Percentiles rank a stretch among this genome's conserved stretches.
phyloP scores from a whole-genome alignment of 2,113 vertebrate genomes.

The Gadus macrocephalus region DNA sequence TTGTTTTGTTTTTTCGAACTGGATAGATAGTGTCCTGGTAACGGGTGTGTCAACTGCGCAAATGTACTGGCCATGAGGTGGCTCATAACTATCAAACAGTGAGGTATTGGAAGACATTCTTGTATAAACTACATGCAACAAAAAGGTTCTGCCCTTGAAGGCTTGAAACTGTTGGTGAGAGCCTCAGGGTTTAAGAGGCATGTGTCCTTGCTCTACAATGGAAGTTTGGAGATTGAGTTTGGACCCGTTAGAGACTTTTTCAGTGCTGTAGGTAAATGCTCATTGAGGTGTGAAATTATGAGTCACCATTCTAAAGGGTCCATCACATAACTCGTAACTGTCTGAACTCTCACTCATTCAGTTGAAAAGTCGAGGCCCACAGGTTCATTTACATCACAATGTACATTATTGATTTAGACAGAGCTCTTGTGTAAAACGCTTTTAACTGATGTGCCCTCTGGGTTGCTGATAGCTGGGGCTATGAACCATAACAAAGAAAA shows the following conservation, averaged over 20 bases:
- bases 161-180: conserved; percentile 37
- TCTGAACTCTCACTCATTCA: conserved; percentile 62
- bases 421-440: conserved; percentile 53
- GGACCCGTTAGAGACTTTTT: conserved; percentile 59
- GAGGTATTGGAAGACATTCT: too few species aligned
- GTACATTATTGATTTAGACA: conserved; percentile 56
- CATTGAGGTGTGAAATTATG: conserved; percentile 76
- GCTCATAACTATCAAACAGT: not conserved
- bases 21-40: not conserved
- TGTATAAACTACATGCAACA: not conserved
- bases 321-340: conserved; percentile 53
- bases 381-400: conserved; percentile 61
- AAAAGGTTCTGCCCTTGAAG: conserved; percentile 31
- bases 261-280: conserved; percentile 63
- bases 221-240: conserved; percentile 64
- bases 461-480: conserved; percentile 38
- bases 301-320: conserved; percentile 61
- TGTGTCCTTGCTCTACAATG: conserved; percentile 65
- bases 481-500: conserved; percentile 43
- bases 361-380: conserved; percentile 48
- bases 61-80: not conserved
- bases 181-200: conserved; percentile 48
- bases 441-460: conserved; percentile 43
- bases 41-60: not conserved
- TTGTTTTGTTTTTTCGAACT: not conserved